Evolutionary conservation across 2,888 invertebrate species (phyloP), one percentile per base, ranked within the genome.

Genomic region (Pachycephus smyrnensis): DNA sequence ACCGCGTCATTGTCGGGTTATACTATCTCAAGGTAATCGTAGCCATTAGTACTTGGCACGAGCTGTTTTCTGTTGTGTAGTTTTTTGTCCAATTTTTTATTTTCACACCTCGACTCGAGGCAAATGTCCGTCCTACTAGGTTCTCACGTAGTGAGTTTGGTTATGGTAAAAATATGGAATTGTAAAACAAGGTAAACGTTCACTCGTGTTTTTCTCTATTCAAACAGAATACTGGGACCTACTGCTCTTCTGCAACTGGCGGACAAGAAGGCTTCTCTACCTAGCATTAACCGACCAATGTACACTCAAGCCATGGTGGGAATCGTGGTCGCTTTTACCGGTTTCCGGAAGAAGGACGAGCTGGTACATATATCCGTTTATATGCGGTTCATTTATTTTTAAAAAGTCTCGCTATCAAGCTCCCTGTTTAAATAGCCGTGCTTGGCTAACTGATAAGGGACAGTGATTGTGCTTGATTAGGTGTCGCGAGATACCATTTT

Each of bases 291-390:
- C 91, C 94, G 98, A 82, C 98, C 98, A 79, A 94, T 98, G 89
- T 98, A 96, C 92, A 97, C 96, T 91, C 94, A 96, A 88, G 94
- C 97, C 80, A 98, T 98, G 98, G 94, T 95, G 86, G 97, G 97
- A 82, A 95, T 97, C 76, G 95, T 97, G 88, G 95, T 98, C 85
- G 98, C 97, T 92, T 98, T 98, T 92, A 97, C 98, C 80, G 98
- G 98, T 80, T 98, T 98, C 92, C 94, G 97, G 86, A 95, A 96
- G 91, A 97, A 96, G 91, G 96, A 97, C 92, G 97, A 97, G 93
- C 93, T 98, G 94, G 98, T 98, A 92, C 94, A 94, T 92, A 84
- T 73, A 55, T 55, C 55, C 55, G 55, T 23, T 55, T 55, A 23
- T 9, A 23, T 6, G 31, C n/a, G 69, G 11, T 40, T 77, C 31